These are phyloP conservation scores for Oscheius sp. DNA, from an alignment of 2,888 invertebrate species.

Conservation along the genomic window DNA sequence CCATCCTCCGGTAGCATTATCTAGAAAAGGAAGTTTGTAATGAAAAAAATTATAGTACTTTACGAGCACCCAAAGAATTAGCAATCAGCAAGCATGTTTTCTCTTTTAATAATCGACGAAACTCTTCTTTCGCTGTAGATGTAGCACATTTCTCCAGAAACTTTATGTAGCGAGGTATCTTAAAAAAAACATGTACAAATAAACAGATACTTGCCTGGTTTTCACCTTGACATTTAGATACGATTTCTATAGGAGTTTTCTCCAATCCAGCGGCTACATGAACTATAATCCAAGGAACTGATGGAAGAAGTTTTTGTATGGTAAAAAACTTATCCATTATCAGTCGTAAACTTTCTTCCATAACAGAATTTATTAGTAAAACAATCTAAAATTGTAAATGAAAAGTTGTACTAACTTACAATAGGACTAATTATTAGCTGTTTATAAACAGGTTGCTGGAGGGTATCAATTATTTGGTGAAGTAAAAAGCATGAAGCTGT, in stretches of 20 bases:
- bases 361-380: conserved; percentile 1
- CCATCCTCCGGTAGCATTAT: conserved; percentile 51
- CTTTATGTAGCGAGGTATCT: neutral
- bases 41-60: neutral
- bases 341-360: conserved; percentile 14
- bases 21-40: conserved; percentile 28
- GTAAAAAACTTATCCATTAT: conserved; percentile 26
- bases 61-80: conserved; percentile 22
- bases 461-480: conserved; percentile 46
- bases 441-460: conserved; percentile 42
- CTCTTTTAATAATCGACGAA: conserved; percentile 42
- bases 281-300: conserved; percentile 38
- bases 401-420: conserved; percentile 28
- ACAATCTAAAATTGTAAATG: conserved; percentile 9
- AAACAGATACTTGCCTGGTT: conserved; percentile 13
- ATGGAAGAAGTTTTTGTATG: conserved; percentile 27
- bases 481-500: conserved; percentile 43
- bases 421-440: conserved; percentile 47
- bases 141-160: conserved; percentile 37
- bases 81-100: conserved; percentile 30
- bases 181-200: neutral
- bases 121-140: conserved; percentile 40
- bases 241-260: conserved; percentile 5
- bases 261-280: conserved; percentile 43
- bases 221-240: conserved; percentile 30